Percentiles rank a stretch among this genome's conserved stretches.
Evolutionary conservation across 2,888 invertebrate genomes (phyloP).

Genomic region (Aphodius granarius): DNA sequence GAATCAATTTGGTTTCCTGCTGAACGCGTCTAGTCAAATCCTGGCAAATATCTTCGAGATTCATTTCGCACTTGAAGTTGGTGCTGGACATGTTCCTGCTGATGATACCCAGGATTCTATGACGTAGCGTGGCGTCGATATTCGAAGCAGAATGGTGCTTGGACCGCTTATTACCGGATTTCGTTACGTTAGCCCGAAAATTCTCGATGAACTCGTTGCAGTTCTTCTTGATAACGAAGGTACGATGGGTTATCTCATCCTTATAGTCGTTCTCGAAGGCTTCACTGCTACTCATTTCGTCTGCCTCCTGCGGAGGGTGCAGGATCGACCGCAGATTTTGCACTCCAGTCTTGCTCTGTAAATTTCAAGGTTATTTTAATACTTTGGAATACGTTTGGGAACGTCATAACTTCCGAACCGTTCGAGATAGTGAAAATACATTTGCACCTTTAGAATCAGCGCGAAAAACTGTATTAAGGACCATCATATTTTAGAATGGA

Average conservation of each 20-base stretch:
- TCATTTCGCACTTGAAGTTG: neutral
- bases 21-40: neutral
- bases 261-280: neutral
- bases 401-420: constrained; percentile 4
- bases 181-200: neutral
- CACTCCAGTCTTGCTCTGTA: neutral
- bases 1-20: constrained; percentile 16
- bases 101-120: constrained; percentile 8
- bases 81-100: constrained; percentile 13
- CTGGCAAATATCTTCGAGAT: neutral
- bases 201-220: neutral
- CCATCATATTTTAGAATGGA: no score
- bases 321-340: neutral
- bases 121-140: constrained; percentile 17
- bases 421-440: no score
- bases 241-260: neutral
- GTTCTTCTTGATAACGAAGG: neutral
- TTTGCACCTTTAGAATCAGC: no score
- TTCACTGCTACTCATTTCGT: neutral
- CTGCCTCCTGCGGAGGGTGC: neutral
- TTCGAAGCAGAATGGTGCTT: constrained; percentile 17
- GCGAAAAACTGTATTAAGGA: no score
- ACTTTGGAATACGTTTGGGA: no score
- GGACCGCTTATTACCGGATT: neutral
- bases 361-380: neutral